Percentiles rank a stretch among this genome's conserved stretches.
Conservation (phyloP, 2,888 invertebrate species). For the Pristionchus exspectatus region DNA sequence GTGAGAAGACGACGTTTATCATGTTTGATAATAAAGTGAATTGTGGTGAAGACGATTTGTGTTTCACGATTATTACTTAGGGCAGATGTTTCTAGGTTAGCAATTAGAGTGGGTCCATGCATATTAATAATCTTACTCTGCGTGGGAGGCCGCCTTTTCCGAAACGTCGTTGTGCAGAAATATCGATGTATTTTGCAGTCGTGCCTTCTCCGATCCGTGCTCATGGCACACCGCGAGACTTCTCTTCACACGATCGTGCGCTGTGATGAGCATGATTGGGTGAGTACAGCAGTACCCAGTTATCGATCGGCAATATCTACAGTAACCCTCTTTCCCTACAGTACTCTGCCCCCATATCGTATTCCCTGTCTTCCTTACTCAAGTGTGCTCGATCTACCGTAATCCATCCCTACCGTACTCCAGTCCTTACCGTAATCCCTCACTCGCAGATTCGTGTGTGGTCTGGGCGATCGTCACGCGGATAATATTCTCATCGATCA, state of each 20-base stretch:
- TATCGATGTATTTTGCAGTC: slow-evolving; percentile 59
- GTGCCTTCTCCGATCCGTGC: slow-evolving; percentile 70
- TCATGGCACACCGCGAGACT: slow-evolving; percentile 91
- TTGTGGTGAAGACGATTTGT: no score
- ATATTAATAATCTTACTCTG: background rate
- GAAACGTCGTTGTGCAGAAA: background rate
- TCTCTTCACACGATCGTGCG: slow-evolving; percentile 92
- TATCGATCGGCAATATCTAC: background rate
- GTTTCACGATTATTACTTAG: no score
- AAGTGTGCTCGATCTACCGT: background rate
- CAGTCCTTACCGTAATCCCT: background rate
- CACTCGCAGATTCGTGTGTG: slow-evolving; percentile 38
- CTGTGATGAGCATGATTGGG: slow-evolving; percentile 89
- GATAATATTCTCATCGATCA: slow-evolving; percentile 89
- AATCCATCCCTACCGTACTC: background rate
- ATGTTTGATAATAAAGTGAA: background rate
- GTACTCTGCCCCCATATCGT: background rate
- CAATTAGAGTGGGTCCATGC: no score
- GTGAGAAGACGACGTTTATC: background rate
- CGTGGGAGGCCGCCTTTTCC: background rate
- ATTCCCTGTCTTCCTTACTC: background rate
- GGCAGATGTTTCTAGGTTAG: no score
- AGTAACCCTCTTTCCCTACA: background rate
- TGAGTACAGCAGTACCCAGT: slow-evolving; percentile 66
- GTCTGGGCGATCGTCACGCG: slow-evolving; percentile 72